Evolutionary conservation across 2,113 vertebrate species (phyloP), one percentile per base, ranked within the genome.

Genomic region (Callorhinus ursinus): DNA sequence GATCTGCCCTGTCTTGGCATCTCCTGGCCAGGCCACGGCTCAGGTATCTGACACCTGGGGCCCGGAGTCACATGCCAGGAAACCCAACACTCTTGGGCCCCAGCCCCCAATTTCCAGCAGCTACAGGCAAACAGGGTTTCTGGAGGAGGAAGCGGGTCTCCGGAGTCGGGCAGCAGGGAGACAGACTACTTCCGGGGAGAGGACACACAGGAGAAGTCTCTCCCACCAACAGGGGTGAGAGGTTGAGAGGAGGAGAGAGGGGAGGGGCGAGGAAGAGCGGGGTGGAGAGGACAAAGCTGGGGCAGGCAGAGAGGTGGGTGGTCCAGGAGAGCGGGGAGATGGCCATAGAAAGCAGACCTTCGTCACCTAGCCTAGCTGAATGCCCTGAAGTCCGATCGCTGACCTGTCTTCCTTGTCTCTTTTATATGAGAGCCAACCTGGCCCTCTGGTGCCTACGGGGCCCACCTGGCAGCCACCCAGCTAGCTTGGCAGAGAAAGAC

Each of bases 21-120:
- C 12, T 1, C 33, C 95, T 76, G 74, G 67, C 88, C 93, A 95
- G 65, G 93, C 72, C 95, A 42, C 86, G 90, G 97, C 97, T 98
- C 98, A 87, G 97, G 96, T 98, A 97, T 97, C 97, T 19, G 97
- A 98, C 92, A 98, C 97, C 97, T 96, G 96, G 93, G 96, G 93
- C 96, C 86, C 5, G 0, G 96, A 97, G 96, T 97, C 98, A 97
- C 91, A 95, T 92, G 96, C 98, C 91, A 97, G 91, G 97, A 98
- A 98, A 98, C 97, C 67, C 53, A 96, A 98, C 31, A 90, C 96
- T 87, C 88, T 77, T 72, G 65, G 83, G 95, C 88, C 94, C 94
- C 97, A 84, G 76, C 97, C 80, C 83, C 72, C 92, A 87, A 39
- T 71, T 89, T 92, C 57, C 95, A 93, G 71, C 88, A 79, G 76